phyloP scores from a whole-genome alignment of 2,888 invertebrate genomes.

The Cremastobaeus sp. region DNA sequence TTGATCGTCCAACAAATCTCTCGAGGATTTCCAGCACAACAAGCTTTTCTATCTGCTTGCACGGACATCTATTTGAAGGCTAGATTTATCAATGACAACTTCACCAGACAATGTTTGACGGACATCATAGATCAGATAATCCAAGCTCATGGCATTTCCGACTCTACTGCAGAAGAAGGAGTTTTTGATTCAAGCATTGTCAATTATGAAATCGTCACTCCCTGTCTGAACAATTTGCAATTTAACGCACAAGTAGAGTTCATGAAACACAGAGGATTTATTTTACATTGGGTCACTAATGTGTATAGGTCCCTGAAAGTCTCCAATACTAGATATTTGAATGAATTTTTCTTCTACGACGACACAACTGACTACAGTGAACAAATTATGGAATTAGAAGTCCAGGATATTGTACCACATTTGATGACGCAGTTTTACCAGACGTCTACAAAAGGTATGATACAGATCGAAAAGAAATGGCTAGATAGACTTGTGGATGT shows the following conservation, averaged over 20 bases:
- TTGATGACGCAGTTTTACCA: slow-evolving; percentile 78
- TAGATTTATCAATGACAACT: slow-evolving; percentile 77
- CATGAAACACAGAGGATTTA: slow-evolving; percentile 80
- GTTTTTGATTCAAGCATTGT: slow-evolving; percentile 54
- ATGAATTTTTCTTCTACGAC: slow-evolving; percentile 62
- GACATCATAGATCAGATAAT: slow-evolving; percentile 80
- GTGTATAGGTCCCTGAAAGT: not conserved
- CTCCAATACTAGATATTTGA: slow-evolving; percentile 57
- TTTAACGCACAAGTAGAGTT: slow-evolving; percentile 80
- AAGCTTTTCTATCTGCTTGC: slow-evolving; percentile 82
- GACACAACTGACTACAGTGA: not conserved
- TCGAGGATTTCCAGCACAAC: slow-evolving; percentile 80
- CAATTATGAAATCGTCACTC: slow-evolving; percentile 72
- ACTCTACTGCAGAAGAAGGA: slow-evolving; percentile 53
- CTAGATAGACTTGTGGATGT: slow-evolving; percentile 17
- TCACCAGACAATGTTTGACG: slow-evolving; percentile 78
- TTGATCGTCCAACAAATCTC: slow-evolving; percentile 83
- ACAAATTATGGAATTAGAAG: not conserved
- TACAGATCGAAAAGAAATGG: slow-evolving; percentile 72
- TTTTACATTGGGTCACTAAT: slow-evolving; percentile 68
- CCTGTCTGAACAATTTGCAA: slow-evolving; percentile 79
- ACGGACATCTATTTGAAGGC: slow-evolving; percentile 84
- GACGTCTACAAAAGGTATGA: slow-evolving; percentile 74
- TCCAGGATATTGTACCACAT: slow-evolving; percentile 62
- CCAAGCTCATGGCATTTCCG: slow-evolving; percentile 73